Base-by-base conservation (phyloP, 2,113 vertebrate species). In the Hemibagrus wyckioides region DNA sequence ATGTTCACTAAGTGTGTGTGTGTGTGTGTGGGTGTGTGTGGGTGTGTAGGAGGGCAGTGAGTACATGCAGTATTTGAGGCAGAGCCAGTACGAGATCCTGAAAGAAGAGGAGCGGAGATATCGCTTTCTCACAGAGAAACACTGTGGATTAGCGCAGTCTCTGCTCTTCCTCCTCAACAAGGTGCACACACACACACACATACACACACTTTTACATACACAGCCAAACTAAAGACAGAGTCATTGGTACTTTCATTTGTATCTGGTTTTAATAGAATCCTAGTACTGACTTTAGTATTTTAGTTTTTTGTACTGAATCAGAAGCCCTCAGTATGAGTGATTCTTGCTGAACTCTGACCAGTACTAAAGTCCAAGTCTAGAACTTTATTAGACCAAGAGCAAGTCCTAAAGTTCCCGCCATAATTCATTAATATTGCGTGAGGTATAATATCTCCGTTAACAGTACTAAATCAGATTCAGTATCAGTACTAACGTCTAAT, bases 61-160 rank as follows among this genome's bases (percentile, higher is more conserved):
- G 19, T 95, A 96, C 90, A 95, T 96, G 95, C 50, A 91, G 0
- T 99, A 98, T 0, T 90, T 98, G 89, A 96, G 94, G 0, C 96
- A 98, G 92, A 99, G 97, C 83, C 96, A 99, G 92, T 94, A 95
- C 59, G 97, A 97, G 1, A 98, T 97, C 0, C 95, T 98, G 71
- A 95, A 96, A 90, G 97, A 99, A 90, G 97, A 99, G 93, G 97
- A 97, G 91, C 95, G 98, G 39, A 96, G 98, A 84, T 99, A 99
- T 83, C 97, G 97, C 59, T 99, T 99, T 93, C 92, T 99, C 89
- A 97, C 97, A 0, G 98, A 99, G 92, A 99, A 98, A 90, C 97
- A 99, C 93, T 97, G 97, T 80, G 92, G 95, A 48, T 94, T 96
- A 71, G 94, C 93, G n/a, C 95, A 96, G 90, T 95, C 95, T 2